phyloP scores from a whole-genome alignment of 2,113 vertebrate genomes.

The Myodes glareolus region DNA sequence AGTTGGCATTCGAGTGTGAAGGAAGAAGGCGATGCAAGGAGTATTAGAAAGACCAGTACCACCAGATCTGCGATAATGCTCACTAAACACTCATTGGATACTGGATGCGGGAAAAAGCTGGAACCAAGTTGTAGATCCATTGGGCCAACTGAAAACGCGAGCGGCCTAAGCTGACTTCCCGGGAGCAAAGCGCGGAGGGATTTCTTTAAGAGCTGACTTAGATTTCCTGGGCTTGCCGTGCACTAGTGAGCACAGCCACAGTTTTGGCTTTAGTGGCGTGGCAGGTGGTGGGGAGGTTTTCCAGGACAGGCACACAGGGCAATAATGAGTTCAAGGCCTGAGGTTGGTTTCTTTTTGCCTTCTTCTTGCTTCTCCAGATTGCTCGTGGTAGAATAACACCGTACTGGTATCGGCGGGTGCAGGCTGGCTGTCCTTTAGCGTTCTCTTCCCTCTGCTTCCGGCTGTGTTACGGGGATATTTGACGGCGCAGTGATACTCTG shows the following conservation, averaged over 20 bases:
- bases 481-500: too few relatives aligned
- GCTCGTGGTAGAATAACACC: not conserved
- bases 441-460: not conserved
- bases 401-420: accelerated
- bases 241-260: not conserved
- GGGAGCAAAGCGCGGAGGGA: not conserved
- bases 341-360: not conserved
- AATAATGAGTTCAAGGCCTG: not conserved
- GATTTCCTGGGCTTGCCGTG: not conserved
- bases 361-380: not conserved
- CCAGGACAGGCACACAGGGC: not conserved
- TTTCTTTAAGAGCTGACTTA: not conserved
- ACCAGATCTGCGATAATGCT: not conserved
- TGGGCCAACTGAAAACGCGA: not conserved
- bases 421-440: not conserved
- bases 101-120: not conserved
- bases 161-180: not conserved
- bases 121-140: not conserved
- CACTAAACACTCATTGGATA: not conserved
- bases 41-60: not conserved
- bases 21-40: not conserved
- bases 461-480: too few relatives aligned
- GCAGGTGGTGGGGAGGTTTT: not conserved
- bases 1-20: not conserved
- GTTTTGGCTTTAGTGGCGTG: not conserved